Percentiles rank a stretch among this genome's conserved stretches.
phyloP scores from a whole-genome alignment of 2,797 vertebrate species.

The Danio choprae region DNA sequence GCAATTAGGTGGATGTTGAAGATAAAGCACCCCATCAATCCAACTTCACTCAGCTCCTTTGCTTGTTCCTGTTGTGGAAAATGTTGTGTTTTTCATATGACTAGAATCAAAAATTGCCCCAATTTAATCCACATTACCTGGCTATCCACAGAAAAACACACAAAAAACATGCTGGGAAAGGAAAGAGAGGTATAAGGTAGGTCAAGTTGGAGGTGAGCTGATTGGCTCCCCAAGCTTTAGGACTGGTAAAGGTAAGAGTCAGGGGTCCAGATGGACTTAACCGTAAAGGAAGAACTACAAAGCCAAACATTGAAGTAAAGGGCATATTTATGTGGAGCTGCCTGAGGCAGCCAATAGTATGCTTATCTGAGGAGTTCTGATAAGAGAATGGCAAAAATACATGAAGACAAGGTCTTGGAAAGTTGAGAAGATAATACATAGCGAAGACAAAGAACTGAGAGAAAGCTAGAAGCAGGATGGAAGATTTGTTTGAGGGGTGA shows the following conservation, averaged over 20 bases:
- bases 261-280: slow-evolving; percentile 4
- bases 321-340: slow-evolving; percentile 17
- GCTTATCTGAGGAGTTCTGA: slow-evolving; percentile 11
- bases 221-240: background rate
- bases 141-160: too few relatives aligned
- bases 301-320: background rate
- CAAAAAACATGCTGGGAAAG: too few relatives aligned
- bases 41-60: too few relatives aligned
- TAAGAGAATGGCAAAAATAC: slow-evolving; percentile 31
- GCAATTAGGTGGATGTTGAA: too few relatives aligned
- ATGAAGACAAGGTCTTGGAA: slow-evolving; percentile 9
- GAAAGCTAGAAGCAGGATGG: background rate
- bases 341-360: slow-evolving; percentile 9
- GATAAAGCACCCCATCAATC: too few relatives aligned
- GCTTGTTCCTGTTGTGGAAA: too few relatives aligned
- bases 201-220: too few relatives aligned
- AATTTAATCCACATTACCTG: too few relatives aligned
- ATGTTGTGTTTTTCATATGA: too few relatives aligned
- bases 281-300: background rate
- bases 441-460: slow-evolving; percentile 17
- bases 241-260: slow-evolving; percentile 12
- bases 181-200: too few relatives aligned
- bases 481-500: slow-evolving; percentile 36
- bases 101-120: too few relatives aligned
- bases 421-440: slow-evolving; percentile 18